These are phyloP conservation scores for Eulemur rubriventer DNA, from an alignment of 2,797 vertebrate genomes.

Conservation along the genomic window DNA sequence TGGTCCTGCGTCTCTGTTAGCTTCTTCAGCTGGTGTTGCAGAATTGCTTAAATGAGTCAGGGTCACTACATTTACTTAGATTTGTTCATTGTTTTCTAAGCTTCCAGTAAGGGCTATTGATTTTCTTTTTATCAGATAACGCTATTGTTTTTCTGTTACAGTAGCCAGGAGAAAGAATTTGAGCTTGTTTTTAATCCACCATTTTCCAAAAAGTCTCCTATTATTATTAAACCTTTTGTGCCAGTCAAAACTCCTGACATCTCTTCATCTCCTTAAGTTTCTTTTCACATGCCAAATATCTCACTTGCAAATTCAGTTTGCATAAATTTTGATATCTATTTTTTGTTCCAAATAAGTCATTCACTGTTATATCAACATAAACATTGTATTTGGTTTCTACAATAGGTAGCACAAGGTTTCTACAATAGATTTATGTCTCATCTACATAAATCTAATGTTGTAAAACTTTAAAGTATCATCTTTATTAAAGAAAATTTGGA, in stretches of 20 bases:
- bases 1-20: background rate
- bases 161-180: background rate
- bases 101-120: background rate
- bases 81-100: conserved; percentile 38
- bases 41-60: background rate
- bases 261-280: background rate
- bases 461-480: background rate
- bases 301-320: conserved; percentile 51
- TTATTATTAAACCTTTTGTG: background rate
- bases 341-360: conserved; percentile 51
- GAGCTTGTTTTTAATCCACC: background rate
- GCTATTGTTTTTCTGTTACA: conserved; percentile 16
- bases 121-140: background rate
- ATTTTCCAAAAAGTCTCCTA: background rate
- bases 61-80: conserved; percentile 6
- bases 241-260: background rate
- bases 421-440: background rate
- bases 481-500: background rate
- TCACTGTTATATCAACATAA: background rate
- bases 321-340: background rate
- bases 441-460: background rate
- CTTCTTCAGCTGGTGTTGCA: background rate
- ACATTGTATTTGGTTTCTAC: conserved; percentile 10
- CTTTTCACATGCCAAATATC: background rate
- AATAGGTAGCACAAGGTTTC: background rate